Conservation (phyloP, 2,797 vertebrate species). For the Neosilurus mollespiculum region DNA sequence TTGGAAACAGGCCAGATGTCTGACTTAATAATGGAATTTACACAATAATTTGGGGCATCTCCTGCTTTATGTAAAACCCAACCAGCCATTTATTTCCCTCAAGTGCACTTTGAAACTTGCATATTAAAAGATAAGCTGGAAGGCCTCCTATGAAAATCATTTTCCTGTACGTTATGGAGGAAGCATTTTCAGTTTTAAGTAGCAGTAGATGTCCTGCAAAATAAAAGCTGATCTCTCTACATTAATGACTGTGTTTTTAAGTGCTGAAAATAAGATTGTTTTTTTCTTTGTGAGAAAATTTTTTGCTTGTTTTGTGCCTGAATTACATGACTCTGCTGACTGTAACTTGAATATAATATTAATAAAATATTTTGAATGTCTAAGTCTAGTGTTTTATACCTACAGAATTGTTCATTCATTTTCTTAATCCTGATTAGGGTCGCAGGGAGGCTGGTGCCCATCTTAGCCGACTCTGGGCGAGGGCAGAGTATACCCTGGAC, state of each 20-base stretch:
- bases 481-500: too few species aligned
- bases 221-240: neutral
- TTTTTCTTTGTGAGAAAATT: neutral
- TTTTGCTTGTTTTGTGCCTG: conserved; percentile 39
- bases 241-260: conserved; percentile 13
- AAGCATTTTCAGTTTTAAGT: conserved; percentile 13
- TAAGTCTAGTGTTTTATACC: neutral
- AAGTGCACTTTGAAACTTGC: conserved; percentile 43
- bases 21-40: conserved; percentile 38
- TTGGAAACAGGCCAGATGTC: conserved; percentile 61
- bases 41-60: conserved; percentile 1
- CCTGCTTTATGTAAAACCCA: conserved; percentile 47
- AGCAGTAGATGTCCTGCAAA: neutral
- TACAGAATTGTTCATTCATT: neutral
- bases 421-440: too few species aligned
- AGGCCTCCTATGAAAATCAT: neutral
- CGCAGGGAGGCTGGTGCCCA: too few species aligned
- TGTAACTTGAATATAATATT: conserved; percentile 29
- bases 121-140: conserved; percentile 7
- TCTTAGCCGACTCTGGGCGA: too few species aligned
- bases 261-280: neutral
- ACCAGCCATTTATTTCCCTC: conserved; percentile 35
- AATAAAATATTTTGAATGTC: conserved; percentile 48
- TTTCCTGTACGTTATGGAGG: neutral
- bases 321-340: conserved; percentile 33